Base-by-base conservation (phyloP, 2,797 vertebrate genomes). In the Takifugu ocellatus region DNA sequence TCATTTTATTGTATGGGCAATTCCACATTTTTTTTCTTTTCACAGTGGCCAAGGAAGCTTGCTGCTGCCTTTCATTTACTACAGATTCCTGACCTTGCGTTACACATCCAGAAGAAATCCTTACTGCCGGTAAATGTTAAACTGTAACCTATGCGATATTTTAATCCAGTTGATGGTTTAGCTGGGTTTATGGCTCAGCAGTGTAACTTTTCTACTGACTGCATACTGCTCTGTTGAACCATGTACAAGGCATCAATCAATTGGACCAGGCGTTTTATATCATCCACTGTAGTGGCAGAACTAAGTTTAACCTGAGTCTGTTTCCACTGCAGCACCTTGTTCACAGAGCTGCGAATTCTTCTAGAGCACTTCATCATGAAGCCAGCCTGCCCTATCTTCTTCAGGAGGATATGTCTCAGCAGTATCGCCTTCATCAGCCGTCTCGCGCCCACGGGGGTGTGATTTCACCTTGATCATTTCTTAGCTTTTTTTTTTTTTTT, bases 31-130 rank as follows among this genome's bases (percentile, higher is more conserved):
- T 3, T 39, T 78, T 17, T 73, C 68, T 78, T 68, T 69, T 88
- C 78, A 68, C 85, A 99, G 97, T 68, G 97, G 96, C 33, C 97
- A 99, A 81, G 96, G 97, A 63, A 99, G 96, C 74, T 88, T 99
- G 84, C 90, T 99, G 31, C 93, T 98, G 84, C 97, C 97, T 0
- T 99, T 99, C 82, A 98, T 99, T 88, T 99, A 99, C 83, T 99
- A 99, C 57, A 85, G 97, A 68, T 99, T 99, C 86, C 95, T 99
- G 63, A 97, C 95, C 0, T 92, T 99, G 12, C 96, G 97, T 39
- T 99, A 99, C 52, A 91, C 97, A 10, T 99, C 97, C 66, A 93
- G 94, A 80, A 93, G 97, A 92, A 99, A 99, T 84, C 97, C 97
- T 0, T 99, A 99, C 84, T 99, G 97, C 82, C 92, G 96, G 97